A percentile compares a stretch with the other conserved stretches of the same genome.
These are phyloP conservation scores for Amphilophus citrinellus DNA, from an alignment of 2,113 vertebrate genomes.

Conservation along the genomic window DNA sequence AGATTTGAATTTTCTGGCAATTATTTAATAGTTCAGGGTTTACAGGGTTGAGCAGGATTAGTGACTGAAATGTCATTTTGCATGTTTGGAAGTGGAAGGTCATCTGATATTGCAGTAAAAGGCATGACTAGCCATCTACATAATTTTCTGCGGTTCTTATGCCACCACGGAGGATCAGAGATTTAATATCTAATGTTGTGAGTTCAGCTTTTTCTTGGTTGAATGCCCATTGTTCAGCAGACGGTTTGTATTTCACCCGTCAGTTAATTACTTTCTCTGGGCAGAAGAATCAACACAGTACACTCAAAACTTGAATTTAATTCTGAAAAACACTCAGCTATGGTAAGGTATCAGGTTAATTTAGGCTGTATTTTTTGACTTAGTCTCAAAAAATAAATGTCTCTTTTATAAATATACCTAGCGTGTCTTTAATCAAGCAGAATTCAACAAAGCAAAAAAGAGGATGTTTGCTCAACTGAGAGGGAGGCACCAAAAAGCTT, in stretches of 20 bases:
- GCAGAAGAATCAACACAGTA: background rate
- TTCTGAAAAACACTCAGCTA: background rate
- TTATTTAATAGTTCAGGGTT: too few relatives aligned
- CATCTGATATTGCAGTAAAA: background rate
- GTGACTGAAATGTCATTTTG: constrained; percentile 7
- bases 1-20: too few relatives aligned
- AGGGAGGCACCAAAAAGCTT: background rate
- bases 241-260: constrained; percentile 19
- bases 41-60: background rate
- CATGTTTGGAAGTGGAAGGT: background rate
- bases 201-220: constrained; percentile 7
- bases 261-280: constrained; percentile 2
- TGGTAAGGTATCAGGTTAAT: background rate
- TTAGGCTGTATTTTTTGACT: background rate
- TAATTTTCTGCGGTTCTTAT: background rate
- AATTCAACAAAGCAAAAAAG: background rate
- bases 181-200: constrained; percentile 2
- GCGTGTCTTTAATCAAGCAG: background rate
- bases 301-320: background rate
- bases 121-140: background rate
- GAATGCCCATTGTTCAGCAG: constrained; percentile 8
- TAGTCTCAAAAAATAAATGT: background rate
- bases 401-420: background rate
- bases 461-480: background rate
- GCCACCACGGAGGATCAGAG: background rate